Evolutionary conservation across 2,888 invertebrate genomes (phyloP), one percentile per base, ranked within the genome.

Genomic region (Drosophila lutescens): DNA sequence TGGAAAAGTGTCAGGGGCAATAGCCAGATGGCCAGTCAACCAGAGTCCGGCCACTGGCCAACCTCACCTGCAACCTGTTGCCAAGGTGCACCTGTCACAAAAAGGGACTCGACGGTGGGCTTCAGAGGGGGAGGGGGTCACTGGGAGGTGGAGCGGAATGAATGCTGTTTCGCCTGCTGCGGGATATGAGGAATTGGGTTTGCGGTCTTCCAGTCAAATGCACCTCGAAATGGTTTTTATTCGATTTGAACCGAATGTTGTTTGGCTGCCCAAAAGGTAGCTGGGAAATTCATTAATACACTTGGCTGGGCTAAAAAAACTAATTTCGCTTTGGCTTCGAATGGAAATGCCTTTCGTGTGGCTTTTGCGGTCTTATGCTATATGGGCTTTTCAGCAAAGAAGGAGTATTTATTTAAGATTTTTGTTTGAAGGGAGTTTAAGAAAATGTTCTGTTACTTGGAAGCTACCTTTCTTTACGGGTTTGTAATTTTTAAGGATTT

Each of bases 121-220:
- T 17, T 10, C 15, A 12, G 32, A 12, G 17, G 47, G 30, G 30
- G 30, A 30, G 26, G n/a, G n/a, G 40, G 32, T 34, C n/a, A 26
- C 13, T 20, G 51, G n/a, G 44, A 7, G 47, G 32, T 17, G 32
- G 47, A n/a, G 58, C 40, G 47, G 49, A 20, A 67, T 70, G 73
- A 69, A 66, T 77, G 43, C 13, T 20, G 20, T 6, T 43, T 20
- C 26, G 9, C 17, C 62, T 10, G 40, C 46, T 59, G 50, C 60
- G 59, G 51, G 43, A 65, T 59, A 68, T 77, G 83, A 78, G 86
- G 72, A 83, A 83, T 88, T 82, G 76, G 73, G 63, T 79, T 76
- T 87, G 86, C 66, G 88, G 86, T 76, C 70, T 80, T 88, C 74
- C 83, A 86, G 65, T 87, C 80, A 78, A 82, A 79, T 87, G 80